Percentiles rank a stretch among this genome's conserved stretches.
Evolutionary conservation across 2,797 vertebrate genomes (phyloP).

Genomic region (Myotis myotis): DNA sequence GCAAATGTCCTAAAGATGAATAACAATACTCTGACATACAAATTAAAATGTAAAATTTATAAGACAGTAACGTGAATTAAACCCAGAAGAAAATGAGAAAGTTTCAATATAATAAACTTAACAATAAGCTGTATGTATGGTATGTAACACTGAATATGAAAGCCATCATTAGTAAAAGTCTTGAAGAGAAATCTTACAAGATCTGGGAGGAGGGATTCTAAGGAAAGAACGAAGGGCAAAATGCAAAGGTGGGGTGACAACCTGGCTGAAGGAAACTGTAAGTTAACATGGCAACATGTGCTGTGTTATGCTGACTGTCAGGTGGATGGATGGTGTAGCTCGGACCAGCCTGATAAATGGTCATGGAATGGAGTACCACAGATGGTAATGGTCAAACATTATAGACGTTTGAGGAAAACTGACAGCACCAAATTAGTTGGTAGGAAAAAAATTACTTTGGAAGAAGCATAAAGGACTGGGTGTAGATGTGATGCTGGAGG

Average conservation of each 20-base stretch:
- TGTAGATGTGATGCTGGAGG: not conserved
- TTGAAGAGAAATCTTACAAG: not conserved
- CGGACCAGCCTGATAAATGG: not conserved
- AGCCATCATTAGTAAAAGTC: not conserved
- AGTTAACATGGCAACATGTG: not conserved
- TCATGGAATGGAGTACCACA: not conserved
- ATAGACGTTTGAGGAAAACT: conserved; percentile 53
- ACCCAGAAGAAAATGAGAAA: not conserved
- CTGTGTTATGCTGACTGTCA: not conserved
- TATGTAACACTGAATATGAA: not conserved
- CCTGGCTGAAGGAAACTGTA: not conserved
- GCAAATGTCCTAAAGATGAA: not conserved
- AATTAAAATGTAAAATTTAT: conserved; percentile 18
- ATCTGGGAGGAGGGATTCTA: not conserved
- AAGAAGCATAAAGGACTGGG: conserved; percentile 11
- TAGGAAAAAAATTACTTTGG: conserved; percentile 58
- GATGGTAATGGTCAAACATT: conserved; percentile 24
- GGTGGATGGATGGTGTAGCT: not conserved
- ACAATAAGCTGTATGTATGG: not conserved
- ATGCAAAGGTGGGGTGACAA: not conserved
- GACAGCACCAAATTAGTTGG: conserved; percentile 31
- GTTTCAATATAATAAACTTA: not conserved
- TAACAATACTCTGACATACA: not conserved
- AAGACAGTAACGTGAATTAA: not conserved
- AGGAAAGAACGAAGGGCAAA: not conserved